Base-by-base conservation (phyloP, 2,113 vertebrate species). In the Gadus macrocephalus region DNA sequence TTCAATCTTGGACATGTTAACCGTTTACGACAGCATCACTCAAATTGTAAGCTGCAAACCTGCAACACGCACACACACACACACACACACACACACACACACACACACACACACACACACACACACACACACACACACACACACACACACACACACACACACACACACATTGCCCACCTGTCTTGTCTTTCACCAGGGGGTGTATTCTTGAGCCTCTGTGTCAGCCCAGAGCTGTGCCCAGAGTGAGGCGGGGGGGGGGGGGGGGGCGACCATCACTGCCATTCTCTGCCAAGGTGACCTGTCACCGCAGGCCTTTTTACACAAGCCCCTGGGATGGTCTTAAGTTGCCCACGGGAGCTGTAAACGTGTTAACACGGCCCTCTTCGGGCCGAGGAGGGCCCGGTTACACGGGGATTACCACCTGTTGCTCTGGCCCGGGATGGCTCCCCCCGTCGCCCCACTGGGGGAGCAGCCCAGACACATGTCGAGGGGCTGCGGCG, bases 321-420 rank as follows among this genome's bases (percentile, higher is more conserved):
- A 69, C 80, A 59, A 62, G 71, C 42, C 70, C 76, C 72, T 78
- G 72, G 63, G 68, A 58, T 53, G 74, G 67, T 53, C 83, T 82
- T 84, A 82, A 67, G 73, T 81, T 71, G 70, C 89, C 81, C 88
- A 38, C 69, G 88, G 87, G 92, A 87, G 81, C 85, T 83, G 86
- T 91, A 88, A 93, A 91, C 81, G 83, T 89, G 88, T 90, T 91
- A 85, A 81, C 86, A 78, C 83, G 83, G 60, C 80, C 79, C 82
- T 83, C 71, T 75, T 77, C 84, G 66, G 25, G 76, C 58, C 20
- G 69, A 42, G 73, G 68, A 82, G 78, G 81, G 81, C 78, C 74
- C 70, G 69, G 70, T 74, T 77, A 83, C 78, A 75, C 67, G 68
- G n/a, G 55, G 83, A 80, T 76, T 76, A 67, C 77, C 89, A 91